Conservation (phyloP, 2,797 vertebrate species). For the Tenualosa thibaudeaui region DNA sequence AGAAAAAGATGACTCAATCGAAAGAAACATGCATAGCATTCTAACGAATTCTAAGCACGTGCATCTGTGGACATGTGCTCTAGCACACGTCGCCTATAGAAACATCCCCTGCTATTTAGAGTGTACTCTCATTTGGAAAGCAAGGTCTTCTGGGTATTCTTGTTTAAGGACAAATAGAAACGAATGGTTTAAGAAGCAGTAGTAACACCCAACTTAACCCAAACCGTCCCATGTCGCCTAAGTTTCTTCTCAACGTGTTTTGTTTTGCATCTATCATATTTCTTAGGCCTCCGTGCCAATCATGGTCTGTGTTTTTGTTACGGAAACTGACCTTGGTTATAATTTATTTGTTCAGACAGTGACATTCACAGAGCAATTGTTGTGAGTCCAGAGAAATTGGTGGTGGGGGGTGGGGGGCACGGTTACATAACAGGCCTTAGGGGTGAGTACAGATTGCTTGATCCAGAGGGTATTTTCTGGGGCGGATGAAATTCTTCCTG, state of each 20-base stretch:
- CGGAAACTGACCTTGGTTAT: neutral
- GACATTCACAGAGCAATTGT: neutral
- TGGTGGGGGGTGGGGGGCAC: conserved; percentile 17
- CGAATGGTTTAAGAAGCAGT: neutral
- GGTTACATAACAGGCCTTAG: conserved; percentile 39
- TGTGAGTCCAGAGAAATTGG: conserved; percentile 25
- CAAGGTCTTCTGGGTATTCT: neutral
- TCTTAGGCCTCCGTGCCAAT: neutral
- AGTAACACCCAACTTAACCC: neutral
- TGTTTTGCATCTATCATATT: neutral
- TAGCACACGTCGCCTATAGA: neutral
- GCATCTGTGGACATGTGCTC: neutral
- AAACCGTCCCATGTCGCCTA: no score
- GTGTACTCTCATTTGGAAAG: neutral
- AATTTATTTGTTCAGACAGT: neutral
- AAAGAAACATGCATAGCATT: neutral
- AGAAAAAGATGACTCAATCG: conserved; percentile 34
- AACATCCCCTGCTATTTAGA: neutral
- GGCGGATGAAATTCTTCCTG: conserved; percentile 33
- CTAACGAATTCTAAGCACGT: neutral
- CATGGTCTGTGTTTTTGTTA: neutral
- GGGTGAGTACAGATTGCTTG: conserved; percentile 22
- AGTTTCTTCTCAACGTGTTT: no score
- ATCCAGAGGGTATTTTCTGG: conserved; percentile 37
- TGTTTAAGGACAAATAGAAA: neutral